phyloP scores from a whole-genome alignment of 2,888 invertebrate genomes.

The Stenchaetothrips biformis region DNA sequence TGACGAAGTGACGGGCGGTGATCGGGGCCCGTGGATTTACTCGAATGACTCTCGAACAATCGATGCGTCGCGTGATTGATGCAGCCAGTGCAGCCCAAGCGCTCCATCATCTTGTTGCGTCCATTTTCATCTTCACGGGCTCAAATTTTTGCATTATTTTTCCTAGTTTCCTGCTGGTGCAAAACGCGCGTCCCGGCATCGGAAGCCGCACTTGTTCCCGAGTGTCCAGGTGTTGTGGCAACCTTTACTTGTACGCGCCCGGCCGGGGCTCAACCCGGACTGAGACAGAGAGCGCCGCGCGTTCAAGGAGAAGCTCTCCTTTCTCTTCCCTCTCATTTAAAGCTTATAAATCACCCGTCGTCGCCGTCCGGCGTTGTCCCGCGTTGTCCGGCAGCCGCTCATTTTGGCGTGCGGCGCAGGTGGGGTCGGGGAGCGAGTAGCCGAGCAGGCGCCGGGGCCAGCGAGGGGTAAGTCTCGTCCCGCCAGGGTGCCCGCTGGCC shows the following conservation, averaged over 20 bases:
- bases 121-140: background rate
- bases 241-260: background rate
- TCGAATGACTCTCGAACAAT: constrained; percentile 7
- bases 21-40: constrained; percentile 3
- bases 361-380: background rate
- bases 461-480: too few species aligned
- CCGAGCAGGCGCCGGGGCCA: too few species aligned
- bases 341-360: background rate
- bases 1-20: background rate
- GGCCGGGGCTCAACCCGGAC: background rate
- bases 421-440: background rate
- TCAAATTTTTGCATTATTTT: background rate
- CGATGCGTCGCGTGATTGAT: background rate
- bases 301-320: background rate
- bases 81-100: background rate
- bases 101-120: background rate
- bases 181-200: background rate
- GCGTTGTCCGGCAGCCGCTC: background rate
- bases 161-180: background rate
- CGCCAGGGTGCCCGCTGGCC: too few species aligned
- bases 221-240: constrained; percentile 11
- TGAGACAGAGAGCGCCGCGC: background rate
- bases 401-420: background rate
- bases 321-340: background rate
- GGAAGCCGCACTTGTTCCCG: background rate